These are phyloP conservation scores for Planococcus citri DNA, from an alignment of 1,140 invertebrate species.

Conservation along the genomic window DNA sequence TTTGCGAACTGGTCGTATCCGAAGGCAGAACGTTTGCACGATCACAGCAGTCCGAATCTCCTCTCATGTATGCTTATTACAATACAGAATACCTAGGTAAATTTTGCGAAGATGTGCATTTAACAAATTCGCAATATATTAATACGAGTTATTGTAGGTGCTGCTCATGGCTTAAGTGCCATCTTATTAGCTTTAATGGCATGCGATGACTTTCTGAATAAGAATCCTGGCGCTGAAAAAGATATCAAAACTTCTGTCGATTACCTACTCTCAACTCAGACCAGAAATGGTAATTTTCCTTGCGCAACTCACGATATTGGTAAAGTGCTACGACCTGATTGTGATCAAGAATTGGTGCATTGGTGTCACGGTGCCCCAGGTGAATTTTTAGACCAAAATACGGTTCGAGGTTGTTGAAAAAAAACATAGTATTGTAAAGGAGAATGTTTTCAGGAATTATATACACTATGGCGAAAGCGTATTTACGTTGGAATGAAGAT, in stretches of 20 bases:
- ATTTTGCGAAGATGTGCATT: conserved; percentile 9
- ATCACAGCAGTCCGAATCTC: conserved; percentile 43
- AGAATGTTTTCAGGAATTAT: conserved; percentile 45
- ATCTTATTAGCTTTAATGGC: conserved; percentile 50
- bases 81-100: conserved; percentile 64
- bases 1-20: conserved; percentile 52
- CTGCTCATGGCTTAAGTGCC: conserved; percentile 58
- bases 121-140: neutral
- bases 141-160: conserved; percentile 38
- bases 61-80: conserved; percentile 77
- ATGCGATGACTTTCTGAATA: conserved; percentile 48
- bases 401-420: no score
- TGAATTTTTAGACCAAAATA: conserved; percentile 29
- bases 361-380: conserved; percentile 80
- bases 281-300: conserved; percentile 61
- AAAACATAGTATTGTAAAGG: no score
- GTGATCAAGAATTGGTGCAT: conserved; percentile 56
- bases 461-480: conserved; percentile 71
- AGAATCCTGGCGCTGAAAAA: conserved; percentile 38
- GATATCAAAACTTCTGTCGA: conserved; percentile 45
- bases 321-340: conserved; percentile 32
- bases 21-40: conserved; percentile 56
- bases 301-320: conserved; percentile 56
- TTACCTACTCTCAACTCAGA: conserved; percentile 49
- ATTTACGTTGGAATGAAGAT: conserved; percentile 55